Conservation (phyloP, 2,797 vertebrate genomes). For the Enteromius thamalakanensis region DNA sequence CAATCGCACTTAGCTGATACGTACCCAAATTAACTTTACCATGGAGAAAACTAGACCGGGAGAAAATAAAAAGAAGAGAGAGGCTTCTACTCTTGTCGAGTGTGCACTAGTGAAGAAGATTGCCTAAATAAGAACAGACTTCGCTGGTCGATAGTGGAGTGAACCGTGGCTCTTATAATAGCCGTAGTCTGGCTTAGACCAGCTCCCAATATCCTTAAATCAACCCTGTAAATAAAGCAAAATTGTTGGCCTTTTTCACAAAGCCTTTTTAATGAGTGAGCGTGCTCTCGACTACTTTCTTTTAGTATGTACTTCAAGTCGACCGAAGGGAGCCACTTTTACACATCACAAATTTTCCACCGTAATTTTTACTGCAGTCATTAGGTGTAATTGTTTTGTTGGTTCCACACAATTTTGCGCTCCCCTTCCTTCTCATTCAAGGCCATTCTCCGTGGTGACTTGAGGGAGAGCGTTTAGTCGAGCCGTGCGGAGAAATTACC, state of each 20-base stretch:
- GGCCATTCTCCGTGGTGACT: background rate
- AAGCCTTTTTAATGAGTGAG: slow-evolving; percentile 47
- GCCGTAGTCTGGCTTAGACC: slow-evolving; percentile 49
- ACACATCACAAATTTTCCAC: slow-evolving; percentile 46
- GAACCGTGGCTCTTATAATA: slow-evolving; percentile 54
- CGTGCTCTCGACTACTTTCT: background rate
- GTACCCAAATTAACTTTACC: slow-evolving; percentile 27
- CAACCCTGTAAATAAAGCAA: slow-evolving; percentile 60
- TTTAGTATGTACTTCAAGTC: slow-evolving; percentile 21
- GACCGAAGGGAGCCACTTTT: slow-evolving; percentile 24
- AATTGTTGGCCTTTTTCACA: slow-evolving; percentile 50
- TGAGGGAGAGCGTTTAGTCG: background rate
- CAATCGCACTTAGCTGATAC: background rate
- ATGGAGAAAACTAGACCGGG: background rate
- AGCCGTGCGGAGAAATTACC: background rate
- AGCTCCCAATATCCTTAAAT: slow-evolving; percentile 51
- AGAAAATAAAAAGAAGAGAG: slow-evolving; percentile 8
- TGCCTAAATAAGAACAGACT: slow-evolving; percentile 62
- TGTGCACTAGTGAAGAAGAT: slow-evolving; percentile 49
- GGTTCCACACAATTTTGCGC: slow-evolving; percentile 37
- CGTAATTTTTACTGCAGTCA: slow-evolving; percentile 31
- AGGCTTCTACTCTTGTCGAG: slow-evolving; percentile 23
- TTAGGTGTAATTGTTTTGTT: slow-evolving; percentile 56
- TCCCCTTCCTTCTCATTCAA: slow-evolving; percentile 13
- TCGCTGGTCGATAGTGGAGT: slow-evolving; percentile 62